Base-by-base conservation (phyloP, 2,888 invertebrate species). In the Caenorhabditis macrosperma region DNA sequence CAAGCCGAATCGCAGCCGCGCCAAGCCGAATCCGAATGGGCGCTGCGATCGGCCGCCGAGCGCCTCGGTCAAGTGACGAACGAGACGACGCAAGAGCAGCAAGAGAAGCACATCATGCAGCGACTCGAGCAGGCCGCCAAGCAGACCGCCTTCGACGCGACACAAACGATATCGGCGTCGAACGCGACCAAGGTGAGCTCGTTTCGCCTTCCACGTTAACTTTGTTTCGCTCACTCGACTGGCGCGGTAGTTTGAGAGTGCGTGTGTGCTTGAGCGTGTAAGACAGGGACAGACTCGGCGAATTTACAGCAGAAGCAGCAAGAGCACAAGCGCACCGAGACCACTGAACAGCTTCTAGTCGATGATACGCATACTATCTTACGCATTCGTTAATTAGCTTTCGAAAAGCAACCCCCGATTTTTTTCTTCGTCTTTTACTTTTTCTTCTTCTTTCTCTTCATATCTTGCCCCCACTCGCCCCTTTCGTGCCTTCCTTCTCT, bases 121-220 rank as follows among this genome's bases (percentile, higher is more conserved):
- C 64, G 87, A 24, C 66, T 90, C 35, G 89, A 90, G 68, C 87
- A 86, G 66, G 88, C 88, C 12, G 90, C 90, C 10, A 87, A 86
- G 57, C 83, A 87, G 61, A 86, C 89, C 7, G 85, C 87, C 33
- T 83, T 95, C 0, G 94, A 95, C 68, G 95, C 96, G 0, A 96
- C 95, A 0, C 97, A 97, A 91, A 94, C 96, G 87, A 94, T 97
- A 83, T 94, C 95, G 0, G 95, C 96, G 0, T 94, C 96, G 0
- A 95, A 95, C 85, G 94, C 94, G 85, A 95, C 95, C 0, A 86
- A 86, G 83, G 84, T 82, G 60, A 20, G 82, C 44, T 17, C 7
- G 5, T 41, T 24, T n/a, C n/a, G n/a, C n/a, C n/a, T n/a, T n/a
- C n/a, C n/a, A n/a, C n/a, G n/a, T n/a, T n/a, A n/a, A n/a, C 26